A percentile compares a stretch with the other conserved stretches of the same genome.
Evolutionary conservation across 2,888 invertebrate genomes (phyloP).

Genomic region (Rotaria sp.): DNA sequence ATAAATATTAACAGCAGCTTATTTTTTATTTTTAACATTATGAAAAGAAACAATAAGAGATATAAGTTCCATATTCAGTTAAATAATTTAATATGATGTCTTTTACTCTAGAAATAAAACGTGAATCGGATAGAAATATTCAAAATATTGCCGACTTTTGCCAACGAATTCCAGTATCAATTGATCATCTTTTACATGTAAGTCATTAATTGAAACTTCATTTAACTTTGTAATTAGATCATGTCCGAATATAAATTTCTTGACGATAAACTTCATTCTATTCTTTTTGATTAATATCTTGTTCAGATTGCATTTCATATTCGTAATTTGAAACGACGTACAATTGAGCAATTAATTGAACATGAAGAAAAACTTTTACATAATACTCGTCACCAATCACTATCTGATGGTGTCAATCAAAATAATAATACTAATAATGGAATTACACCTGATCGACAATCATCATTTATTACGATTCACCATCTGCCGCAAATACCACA

Average conservation of each 20-base stretch:
- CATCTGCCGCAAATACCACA: background rate
- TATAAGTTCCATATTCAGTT: too few species aligned
- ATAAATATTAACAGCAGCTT: too few species aligned
- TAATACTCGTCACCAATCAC: background rate
- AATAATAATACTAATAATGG: background rate
- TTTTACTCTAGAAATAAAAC: background rate
- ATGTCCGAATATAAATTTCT: too few species aligned
- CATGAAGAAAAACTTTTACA: slow-evolving; percentile 34
- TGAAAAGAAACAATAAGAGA: too few species aligned
- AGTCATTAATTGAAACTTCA: background rate
- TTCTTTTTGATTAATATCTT: background rate
- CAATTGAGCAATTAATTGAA: slow-evolving; percentile 32
- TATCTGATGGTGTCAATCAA: background rate
- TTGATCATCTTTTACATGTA: slow-evolving; percentile 50
- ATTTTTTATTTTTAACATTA: too few species aligned
- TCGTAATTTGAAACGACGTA: slow-evolving; percentile 37
- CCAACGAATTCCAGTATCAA: slow-evolving; percentile 46
- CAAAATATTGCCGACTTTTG: slow-evolving; percentile 47
- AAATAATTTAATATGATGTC: background rate
- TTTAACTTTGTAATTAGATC: too few species aligned
- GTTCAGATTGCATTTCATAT: slow-evolving; percentile 34
- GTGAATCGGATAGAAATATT: background rate
- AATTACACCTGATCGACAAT: background rate
- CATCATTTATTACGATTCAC: background rate
- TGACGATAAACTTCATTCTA: too few species aligned